phyloP scores from a whole-genome alignment of 2,888 invertebrate genomes.

The Lissocephala sabroskyi region DNA sequence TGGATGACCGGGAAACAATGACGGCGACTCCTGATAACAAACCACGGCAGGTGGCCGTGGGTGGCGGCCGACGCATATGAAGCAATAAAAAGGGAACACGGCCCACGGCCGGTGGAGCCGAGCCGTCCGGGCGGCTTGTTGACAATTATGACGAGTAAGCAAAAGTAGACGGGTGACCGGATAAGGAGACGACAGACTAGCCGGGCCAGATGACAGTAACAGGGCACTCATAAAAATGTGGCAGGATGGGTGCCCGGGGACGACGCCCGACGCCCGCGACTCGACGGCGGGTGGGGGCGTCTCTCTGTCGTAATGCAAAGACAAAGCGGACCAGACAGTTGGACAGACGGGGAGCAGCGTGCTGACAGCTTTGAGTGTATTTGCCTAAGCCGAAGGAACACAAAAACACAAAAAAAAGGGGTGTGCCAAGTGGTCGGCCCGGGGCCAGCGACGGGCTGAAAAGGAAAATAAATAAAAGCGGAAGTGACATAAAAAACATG shows the following conservation, averaged over 20 bases:
- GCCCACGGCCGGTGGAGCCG: too few species aligned
- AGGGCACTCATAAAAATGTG: constrained; percentile 18
- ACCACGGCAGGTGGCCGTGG: background rate
- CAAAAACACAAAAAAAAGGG: constrained; percentile 15
- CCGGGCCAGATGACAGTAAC: constrained; percentile 5
- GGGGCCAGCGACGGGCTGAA: constrained; percentile 3
- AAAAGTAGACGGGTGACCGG: constrained; percentile 6
- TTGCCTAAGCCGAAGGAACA: constrained; percentile 9
- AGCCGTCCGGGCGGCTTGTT: constrained; percentile 31
- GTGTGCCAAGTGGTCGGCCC: background rate
- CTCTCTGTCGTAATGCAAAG: constrained; percentile 13
- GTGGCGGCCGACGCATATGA: background rate
- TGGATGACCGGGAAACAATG: background rate
- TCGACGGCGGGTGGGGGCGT: too few species aligned
- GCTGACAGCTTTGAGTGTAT: constrained; percentile 17
- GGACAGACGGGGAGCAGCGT: background rate
- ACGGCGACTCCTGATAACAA: constrained; percentile 1
- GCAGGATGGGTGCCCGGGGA: constrained; percentile 13
- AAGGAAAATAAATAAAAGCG: constrained; percentile 51
- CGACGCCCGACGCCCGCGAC: background rate
- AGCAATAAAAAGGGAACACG: background rate
- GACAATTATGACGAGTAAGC: constrained; percentile 44
- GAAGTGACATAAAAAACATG: constrained; percentile 58
- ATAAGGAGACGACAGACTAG: background rate
- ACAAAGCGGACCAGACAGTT: constrained; percentile 8